phyloP scores from a whole-genome alignment of 1,140 invertebrate genomes.

The Cecropterus lyciades region DNA sequence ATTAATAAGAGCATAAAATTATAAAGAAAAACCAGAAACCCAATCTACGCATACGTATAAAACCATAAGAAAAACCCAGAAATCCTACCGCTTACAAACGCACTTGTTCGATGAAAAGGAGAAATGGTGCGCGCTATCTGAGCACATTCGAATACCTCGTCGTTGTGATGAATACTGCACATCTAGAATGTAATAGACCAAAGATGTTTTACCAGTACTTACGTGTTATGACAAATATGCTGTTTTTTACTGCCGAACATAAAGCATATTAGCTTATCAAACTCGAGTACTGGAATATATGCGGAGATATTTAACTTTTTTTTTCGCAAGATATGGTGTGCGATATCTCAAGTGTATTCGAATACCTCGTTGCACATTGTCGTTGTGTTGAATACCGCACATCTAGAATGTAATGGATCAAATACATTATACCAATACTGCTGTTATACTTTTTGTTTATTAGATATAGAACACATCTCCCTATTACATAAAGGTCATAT shows the following conservation, averaged over 20 bases:
- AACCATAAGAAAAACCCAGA: too few relatives aligned
- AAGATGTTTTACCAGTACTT: not conserved
- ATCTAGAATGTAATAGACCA: constrained; percentile 8
- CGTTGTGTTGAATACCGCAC: constrained; percentile 9
- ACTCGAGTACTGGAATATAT: too few relatives aligned
- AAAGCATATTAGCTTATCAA: not conserved
- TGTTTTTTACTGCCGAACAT: not conserved
- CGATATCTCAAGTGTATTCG: constrained; percentile 18
- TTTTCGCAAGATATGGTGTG: constrained; percentile 15
- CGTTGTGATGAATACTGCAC: constrained; percentile 7
- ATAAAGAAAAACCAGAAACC: too few relatives aligned
- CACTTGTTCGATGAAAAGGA: constrained; percentile 8
- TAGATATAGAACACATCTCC: too few relatives aligned
- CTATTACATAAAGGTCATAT: too few relatives aligned
- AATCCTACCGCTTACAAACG: not conserved
- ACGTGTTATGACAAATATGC: not conserved
- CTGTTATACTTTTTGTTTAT: too few relatives aligned
- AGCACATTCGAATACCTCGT: constrained; percentile 17
- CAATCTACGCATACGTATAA: too few relatives aligned
- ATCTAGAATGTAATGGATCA: constrained; percentile 9
- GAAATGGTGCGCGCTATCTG: constrained; percentile 20
- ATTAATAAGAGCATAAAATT: too few relatives aligned
- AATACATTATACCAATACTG: not conserved
- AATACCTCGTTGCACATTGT: constrained; percentile 10
- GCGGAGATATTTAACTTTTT: too few relatives aligned